phyloP scores from a whole-genome alignment of 2,797 vertebrate species.

The Ctenosaura bakeri region DNA sequence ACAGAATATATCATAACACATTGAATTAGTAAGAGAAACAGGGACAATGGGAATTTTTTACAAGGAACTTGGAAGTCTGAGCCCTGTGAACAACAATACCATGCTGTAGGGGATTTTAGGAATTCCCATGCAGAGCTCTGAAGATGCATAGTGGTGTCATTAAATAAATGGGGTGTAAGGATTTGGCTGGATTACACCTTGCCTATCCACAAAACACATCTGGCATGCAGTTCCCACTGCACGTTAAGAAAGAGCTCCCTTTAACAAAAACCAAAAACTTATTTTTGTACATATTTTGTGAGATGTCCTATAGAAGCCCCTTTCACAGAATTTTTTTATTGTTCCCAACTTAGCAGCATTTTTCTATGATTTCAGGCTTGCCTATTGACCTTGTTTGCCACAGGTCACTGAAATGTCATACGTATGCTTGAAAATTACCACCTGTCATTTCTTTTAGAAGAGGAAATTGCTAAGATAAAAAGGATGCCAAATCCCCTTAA shows the following conservation, averaged over 20 bases:
- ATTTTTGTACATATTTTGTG: background rate
- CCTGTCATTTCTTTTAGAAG: slow-evolving; percentile 36
- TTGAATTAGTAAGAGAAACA: background rate
- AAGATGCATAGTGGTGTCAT: background rate
- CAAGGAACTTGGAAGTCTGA: no score
- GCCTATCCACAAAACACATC: background rate
- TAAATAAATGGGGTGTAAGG: background rate
- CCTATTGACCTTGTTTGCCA: slow-evolving; percentile 25
- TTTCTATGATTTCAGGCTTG: slow-evolving; percentile 6
- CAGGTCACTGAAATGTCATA: slow-evolving; percentile 34
- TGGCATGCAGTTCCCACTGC: background rate
- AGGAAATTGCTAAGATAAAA: slow-evolving; percentile 35
- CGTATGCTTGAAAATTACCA: slow-evolving; percentile 37
- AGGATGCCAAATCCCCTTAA: slow-evolving; percentile 37
- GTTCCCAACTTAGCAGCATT: background rate
- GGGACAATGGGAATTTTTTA: background rate
- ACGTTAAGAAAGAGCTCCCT: background rate
- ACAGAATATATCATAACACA: background rate
- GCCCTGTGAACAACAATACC: no score
- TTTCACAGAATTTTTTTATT: slow-evolving; percentile 15
- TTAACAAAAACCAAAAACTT: background rate
- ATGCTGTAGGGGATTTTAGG: no score
- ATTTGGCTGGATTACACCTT: no score
- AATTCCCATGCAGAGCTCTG: background rate
- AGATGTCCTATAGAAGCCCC: background rate